Conservation (phyloP, 2,113 vertebrate species). For the Redunca redunca region DNA sequence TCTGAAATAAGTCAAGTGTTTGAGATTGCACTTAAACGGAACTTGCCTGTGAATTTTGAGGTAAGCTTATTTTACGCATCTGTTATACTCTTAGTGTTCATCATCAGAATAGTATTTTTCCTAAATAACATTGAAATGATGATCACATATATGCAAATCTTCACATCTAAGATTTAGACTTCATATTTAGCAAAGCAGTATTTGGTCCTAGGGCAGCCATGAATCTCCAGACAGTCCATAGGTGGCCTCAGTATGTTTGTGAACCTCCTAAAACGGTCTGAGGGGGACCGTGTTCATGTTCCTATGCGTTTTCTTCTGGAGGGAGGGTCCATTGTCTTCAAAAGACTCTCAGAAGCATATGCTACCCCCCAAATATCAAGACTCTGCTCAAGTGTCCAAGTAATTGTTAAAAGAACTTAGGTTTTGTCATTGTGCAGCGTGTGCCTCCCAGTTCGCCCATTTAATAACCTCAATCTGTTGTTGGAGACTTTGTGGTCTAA, state of each 20-base stretch:
- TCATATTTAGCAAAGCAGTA: not conserved
- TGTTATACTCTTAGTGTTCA: constrained; percentile 24
- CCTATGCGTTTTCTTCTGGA: not conserved
- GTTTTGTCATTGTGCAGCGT: not conserved
- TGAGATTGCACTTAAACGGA: constrained; percentile 98
- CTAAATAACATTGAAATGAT: not conserved
- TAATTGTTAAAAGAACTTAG: not conserved
- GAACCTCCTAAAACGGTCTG: not conserved
- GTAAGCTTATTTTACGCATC: constrained; percentile 84
- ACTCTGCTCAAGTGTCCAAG: not conserved
- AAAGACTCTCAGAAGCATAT: not conserved
- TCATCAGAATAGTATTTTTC: not conserved
- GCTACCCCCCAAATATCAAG: not conserved
- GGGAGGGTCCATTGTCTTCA: not conserved
- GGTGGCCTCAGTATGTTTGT: not conserved
- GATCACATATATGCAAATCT: not conserved
- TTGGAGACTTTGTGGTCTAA: not conserved
- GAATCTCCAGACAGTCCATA: not conserved
- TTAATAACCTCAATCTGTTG: not conserved
- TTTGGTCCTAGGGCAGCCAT: too few species aligned
- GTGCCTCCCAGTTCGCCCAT: not conserved
- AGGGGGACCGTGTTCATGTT: not conserved
- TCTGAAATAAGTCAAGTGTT: constrained; percentile 99
- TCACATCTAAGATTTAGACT: not conserved
- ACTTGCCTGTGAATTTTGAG: constrained; percentile 99